Evolutionary conservation across 2,797 vertebrate species (phyloP), one percentile per base, ranked within the genome.

Genomic region (Triplophysa yarkandensis): DNA sequence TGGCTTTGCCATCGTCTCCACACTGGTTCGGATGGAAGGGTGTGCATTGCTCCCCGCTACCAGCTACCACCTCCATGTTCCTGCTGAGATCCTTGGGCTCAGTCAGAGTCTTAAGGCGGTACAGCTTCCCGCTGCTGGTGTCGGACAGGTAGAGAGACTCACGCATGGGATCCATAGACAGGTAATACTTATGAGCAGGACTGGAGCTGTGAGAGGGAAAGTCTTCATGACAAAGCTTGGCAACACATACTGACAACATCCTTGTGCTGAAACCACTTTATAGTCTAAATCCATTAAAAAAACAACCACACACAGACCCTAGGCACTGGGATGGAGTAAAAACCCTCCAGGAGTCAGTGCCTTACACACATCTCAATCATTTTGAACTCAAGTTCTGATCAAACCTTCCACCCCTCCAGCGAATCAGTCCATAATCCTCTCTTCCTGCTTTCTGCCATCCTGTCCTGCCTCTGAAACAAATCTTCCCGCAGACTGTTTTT

Each of bases 21-120:
- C 98, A 99, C 90, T 98, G 95, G 83, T 93, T 98, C 84, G 98
- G 96, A 87, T 97, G 96, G 81, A 98, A 98, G 0, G 97, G 94
- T 82, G 94, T 92, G 84, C 94, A 95, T 81, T 94, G 93, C 36
- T 95, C 93, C 2, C 94, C 94, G 0, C 91, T 95, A 71, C 94
- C 94, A 6, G 93, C 94, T 74, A 98, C 93, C 68, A 98, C 94
- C 30, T 99, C 97, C 76, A 93, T 88, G 58, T 98, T 98, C 81
- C 95, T 96, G 36, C 95, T 91, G 54, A 95, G 91, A 81, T 99
- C 97, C 83, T 97, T 97, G 0, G 94, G 94, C 87, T 98, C 96
- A 52, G 86, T 85, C 3, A 97, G 93, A 82, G 94, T 98, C 81
- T 94, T 94, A 84, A 97, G 93, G 85, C 92, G 93, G 90, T 95